phyloP scores from a whole-genome alignment of 2,888 invertebrate genomes.

The Cosmia trapezina region DNA sequence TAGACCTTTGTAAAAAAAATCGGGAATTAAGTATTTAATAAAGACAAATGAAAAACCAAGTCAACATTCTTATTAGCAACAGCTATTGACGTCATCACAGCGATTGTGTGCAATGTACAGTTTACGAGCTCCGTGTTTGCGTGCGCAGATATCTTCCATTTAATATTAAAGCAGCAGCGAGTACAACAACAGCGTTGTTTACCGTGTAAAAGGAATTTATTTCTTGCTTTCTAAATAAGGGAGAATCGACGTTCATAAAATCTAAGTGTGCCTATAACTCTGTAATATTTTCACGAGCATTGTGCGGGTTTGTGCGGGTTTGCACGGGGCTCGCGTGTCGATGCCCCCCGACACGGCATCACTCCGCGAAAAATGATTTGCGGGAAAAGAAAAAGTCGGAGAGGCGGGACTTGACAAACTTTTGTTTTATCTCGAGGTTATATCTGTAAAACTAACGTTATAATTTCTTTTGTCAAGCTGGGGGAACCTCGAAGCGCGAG shows the following conservation, averaged over 20 bases:
- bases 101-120: constrained; percentile 31
- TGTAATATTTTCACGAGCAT: constrained; percentile 58
- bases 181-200: constrained; percentile 55
- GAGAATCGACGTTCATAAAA: constrained; percentile 64
- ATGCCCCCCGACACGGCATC: constrained; percentile 50
- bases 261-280: constrained; percentile 55
- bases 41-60: background rate
- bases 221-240: constrained; percentile 58
- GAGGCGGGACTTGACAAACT: constrained; percentile 45
- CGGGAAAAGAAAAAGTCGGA: constrained; percentile 42
- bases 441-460: constrained; percentile 43
- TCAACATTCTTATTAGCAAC: constrained; percentile 6
- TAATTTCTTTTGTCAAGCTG: constrained; percentile 28
- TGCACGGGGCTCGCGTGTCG: constrained; percentile 56
- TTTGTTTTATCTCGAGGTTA: constrained; percentile 41
- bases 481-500: constrained; percentile 1
- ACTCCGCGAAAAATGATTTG: constrained; percentile 47
- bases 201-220: constrained; percentile 58
- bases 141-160: constrained; percentile 41
- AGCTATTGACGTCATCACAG: constrained; percentile 33
- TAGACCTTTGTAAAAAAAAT: background rate
- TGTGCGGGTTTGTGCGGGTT: constrained; percentile 24
- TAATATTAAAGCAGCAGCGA: constrained; percentile 52
- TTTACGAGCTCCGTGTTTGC: constrained; percentile 41
- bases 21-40: background rate